Evolutionary conservation across 2,888 invertebrate species (phyloP).

Genomic region (Hipparchia sbordonii): DNA sequence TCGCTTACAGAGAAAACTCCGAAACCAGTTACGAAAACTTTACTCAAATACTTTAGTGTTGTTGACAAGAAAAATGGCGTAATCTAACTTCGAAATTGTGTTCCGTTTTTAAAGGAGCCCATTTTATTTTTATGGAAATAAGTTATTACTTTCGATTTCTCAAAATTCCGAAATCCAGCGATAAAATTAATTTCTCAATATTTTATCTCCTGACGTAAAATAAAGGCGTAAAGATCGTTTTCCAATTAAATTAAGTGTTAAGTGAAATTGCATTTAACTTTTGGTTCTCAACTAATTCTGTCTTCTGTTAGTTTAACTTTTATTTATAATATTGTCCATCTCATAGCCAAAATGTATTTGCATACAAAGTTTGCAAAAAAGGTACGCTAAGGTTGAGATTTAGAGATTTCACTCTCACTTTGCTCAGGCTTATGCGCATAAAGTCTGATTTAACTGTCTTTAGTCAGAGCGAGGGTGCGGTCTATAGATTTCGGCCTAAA

Average conservation of each 20-base stretch:
- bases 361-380: no score
- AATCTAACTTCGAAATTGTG: not conserved
- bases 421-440: no score
- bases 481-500: no score
- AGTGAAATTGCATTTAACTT: no score
- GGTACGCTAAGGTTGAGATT: no score
- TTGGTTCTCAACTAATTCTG: not conserved
- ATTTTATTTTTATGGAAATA: not conserved
- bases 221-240: not conserved
- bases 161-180: no score
- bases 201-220: not conserved
- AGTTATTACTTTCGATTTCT: not conserved
- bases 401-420: no score
- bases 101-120: not conserved
- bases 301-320: not conserved
- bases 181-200: not conserved
- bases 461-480: no score
- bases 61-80: constrained; percentile 50
- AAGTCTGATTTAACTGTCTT: no score
- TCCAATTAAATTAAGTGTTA: not conserved
- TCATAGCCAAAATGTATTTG: no score
- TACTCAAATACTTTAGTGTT: constrained; percentile 68
- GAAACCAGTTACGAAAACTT: constrained; percentile 53
- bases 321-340: no score
- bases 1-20: constrained; percentile 59